Evolutionary conservation across 2,797 vertebrate genomes (phyloP), one percentile per base, ranked within the genome.

Genomic region (Mycteria americana): DNA sequence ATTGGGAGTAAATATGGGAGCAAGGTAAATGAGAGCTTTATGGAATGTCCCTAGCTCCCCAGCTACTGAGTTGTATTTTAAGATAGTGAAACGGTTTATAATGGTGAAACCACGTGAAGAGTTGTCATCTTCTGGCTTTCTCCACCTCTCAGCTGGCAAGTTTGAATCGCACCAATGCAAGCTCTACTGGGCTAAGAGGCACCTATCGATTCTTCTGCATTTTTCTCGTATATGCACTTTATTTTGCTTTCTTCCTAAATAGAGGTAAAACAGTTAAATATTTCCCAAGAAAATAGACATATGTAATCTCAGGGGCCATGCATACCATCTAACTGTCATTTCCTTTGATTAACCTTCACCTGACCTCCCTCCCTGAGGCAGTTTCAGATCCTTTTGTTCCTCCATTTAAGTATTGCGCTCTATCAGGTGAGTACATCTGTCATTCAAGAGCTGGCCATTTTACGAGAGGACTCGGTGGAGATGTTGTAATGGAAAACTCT

Each of bases 271-370:
- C 93, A 93, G 94, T 95, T 93, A 96, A 95, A 94, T 80, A 82
- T 97, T 97, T 95, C 94, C 93, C 91, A 16, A 6, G 22, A 9
- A 81, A 93, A 91, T 1, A 12, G 62, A 25, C 88, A 43, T 13
- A 78, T 90, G 80, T 91, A 86, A 91, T 97, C 92, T 96, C 54
- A 65, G 90, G 94, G 95, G 94, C 92, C 4, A 7, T 79, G 95
- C 96, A 98, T 97, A 92, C 94, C 96, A 98, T 97, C 97, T 95
- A 96, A 97, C 93, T 97, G 96, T 97, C 97, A 98, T 97, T 98
- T 98, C 98, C 97, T 98, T 98, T 97, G 96, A 98, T 98, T 99
- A 98, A 98, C 98, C 98, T 98, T 93, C 92, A 83, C 94, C 96
- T 98, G 98, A 98, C 98, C 97, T 97, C 89, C 78, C 91, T 95